These are phyloP conservation scores for Aphyosemion australe DNA, from an alignment of 2,113 vertebrate species.

Conservation along the genomic window DNA sequence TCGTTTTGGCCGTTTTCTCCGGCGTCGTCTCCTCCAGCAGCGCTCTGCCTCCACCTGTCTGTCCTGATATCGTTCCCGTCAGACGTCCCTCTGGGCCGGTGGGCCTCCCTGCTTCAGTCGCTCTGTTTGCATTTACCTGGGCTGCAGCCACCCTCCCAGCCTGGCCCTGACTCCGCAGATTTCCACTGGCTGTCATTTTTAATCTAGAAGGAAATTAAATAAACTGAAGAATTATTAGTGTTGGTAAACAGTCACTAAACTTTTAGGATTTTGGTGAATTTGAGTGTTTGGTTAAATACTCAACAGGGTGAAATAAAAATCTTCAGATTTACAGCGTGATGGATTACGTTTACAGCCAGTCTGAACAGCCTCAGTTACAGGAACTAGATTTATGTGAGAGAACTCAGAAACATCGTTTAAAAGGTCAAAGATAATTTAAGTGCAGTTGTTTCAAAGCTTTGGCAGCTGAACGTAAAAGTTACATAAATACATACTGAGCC, in stretches of 20 bases:
- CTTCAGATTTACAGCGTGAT: too few species aligned
- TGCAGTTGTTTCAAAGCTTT: neutral
- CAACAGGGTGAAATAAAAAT: too few species aligned
- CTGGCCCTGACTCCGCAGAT: slow-evolving; percentile 73
- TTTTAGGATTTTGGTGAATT: neutral
- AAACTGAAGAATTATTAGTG: too few species aligned
- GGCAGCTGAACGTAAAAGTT: slow-evolving; percentile 3
- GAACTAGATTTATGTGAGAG: neutral
- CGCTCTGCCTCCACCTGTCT: slow-evolving; percentile 44
- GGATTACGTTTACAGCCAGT: too few species aligned
- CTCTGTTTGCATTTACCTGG: slow-evolving; percentile 37
- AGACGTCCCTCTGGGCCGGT: slow-evolving; percentile 33
- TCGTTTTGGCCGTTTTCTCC: slow-evolving; percentile 40
- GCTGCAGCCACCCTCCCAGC: slow-evolving; percentile 32
- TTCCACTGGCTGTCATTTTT: slow-evolving; percentile 81
- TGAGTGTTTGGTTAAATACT: too few species aligned
- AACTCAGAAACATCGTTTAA: slow-evolving; percentile 12
- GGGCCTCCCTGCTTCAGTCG: slow-evolving; percentile 2
- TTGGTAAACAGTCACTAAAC: too few species aligned
- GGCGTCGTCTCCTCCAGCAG: slow-evolving; percentile 27
- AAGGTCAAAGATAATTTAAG: neutral
- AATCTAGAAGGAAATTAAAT: slow-evolving; percentile 59
- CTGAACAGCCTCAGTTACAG: neutral
- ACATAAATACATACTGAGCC: too few species aligned
- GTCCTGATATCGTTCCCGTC: slow-evolving; percentile 20